Conservation (phyloP, 2,113 vertebrate species). For the Colius striatus region DNA sequence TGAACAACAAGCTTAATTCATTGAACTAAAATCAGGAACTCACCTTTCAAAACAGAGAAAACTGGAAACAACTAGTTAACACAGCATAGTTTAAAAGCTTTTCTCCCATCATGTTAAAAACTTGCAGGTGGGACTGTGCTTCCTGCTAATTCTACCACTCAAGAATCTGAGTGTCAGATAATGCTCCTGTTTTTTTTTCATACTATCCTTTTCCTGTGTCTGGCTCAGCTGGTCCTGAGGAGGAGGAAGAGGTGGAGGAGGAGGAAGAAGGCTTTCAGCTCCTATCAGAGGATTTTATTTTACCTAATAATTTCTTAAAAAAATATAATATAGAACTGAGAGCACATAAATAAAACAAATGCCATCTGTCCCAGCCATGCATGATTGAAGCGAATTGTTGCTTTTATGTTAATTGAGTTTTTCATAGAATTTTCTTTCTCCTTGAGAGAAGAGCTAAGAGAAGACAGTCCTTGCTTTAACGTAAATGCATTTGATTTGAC, state of each 20-base stretch:
- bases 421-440: background rate
- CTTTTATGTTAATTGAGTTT: background rate
- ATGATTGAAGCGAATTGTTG: background rate
- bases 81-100: background rate
- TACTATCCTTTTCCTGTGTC: background rate
- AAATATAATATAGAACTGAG: background rate
- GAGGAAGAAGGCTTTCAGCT: background rate
- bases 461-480: background rate
- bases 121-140: background rate
- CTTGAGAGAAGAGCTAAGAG: background rate
- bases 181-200: background rate
- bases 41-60: background rate
- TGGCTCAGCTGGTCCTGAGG: slow-evolving; percentile 14
- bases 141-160: background rate
- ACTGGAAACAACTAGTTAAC: background rate
- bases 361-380: background rate
- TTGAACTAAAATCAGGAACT: background rate
- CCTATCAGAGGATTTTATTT: slow-evolving; percentile 4
- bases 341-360: background rate
- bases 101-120: background rate
- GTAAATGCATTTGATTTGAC: background rate
- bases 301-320: background rate
- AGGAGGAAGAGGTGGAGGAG: background rate
- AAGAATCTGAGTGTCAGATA: background rate
- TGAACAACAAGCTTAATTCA: background rate